phyloP scores from a whole-genome alignment of 2,888 invertebrate genomes.

The Idaea straminata region DNA sequence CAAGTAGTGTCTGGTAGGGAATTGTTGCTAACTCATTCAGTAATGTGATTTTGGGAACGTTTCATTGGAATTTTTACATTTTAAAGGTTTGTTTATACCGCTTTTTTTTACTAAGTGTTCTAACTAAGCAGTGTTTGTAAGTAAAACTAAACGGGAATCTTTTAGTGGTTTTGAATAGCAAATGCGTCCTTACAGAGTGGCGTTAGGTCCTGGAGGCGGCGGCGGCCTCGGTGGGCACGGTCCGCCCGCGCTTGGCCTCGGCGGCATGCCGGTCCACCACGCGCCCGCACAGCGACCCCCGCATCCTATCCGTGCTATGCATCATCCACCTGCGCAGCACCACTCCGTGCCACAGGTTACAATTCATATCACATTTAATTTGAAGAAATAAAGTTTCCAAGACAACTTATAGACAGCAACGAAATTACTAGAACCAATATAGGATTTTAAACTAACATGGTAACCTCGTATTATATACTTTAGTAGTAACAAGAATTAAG shows the following conservation, averaged over 20 bases:
- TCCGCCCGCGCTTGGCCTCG: slow-evolving; percentile 47
- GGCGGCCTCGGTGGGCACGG: slow-evolving; percentile 58
- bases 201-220: slow-evolving; percentile 61
- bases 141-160: too few species aligned
- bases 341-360: slow-evolving; percentile 63
- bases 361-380: slow-evolving; percentile 7
- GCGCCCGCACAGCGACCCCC: slow-evolving; percentile 59
- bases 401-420: too few species aligned
- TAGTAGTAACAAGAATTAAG: too few species aligned
- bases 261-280: slow-evolving; percentile 55
- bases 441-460: too few species aligned
- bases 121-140: too few species aligned
- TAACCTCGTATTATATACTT: too few species aligned
- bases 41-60: slow-evolving; percentile 7
- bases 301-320: slow-evolving; percentile 66
- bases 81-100: background rate
- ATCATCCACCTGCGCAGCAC: slow-evolving; percentile 63
- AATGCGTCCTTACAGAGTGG: slow-evolving; percentile 51
- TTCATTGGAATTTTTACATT: background rate
- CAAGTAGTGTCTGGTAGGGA: slow-evolving; percentile 4
- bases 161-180: too few species aligned
- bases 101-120: too few species aligned
- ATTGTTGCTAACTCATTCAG: slow-evolving; percentile 14
- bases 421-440: too few species aligned
- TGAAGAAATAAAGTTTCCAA: too few species aligned